phyloP scores from a whole-genome alignment of 2,797 vertebrate genomes.

The Cheirogaleus major region DNA sequence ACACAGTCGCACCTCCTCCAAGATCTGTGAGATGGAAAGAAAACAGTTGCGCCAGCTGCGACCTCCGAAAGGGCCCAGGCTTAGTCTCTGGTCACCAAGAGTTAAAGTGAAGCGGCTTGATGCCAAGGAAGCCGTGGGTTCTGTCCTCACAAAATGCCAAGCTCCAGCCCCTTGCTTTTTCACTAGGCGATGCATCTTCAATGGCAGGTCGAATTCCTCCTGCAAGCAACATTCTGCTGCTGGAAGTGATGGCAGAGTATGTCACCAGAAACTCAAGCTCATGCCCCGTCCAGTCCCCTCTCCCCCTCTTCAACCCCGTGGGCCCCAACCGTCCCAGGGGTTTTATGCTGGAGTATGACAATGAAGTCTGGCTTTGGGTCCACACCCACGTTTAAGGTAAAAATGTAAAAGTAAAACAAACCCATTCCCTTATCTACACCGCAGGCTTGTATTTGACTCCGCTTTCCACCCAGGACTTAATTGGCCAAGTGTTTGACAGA shows the following conservation, averaged over 20 bases:
- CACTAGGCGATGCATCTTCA: background rate
- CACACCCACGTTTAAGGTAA: background rate
- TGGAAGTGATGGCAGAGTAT: background rate
- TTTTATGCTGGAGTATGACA: background rate
- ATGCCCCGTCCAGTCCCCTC: too few species aligned
- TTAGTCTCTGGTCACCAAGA: background rate
- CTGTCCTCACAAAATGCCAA: background rate
- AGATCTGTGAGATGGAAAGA: constrained; percentile 20
- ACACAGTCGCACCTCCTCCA: background rate
- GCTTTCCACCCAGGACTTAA: background rate
- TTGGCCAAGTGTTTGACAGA: background rate
- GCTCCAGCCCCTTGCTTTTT: background rate
- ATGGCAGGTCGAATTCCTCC: background rate
- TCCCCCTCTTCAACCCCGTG: background rate
- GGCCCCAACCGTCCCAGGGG: background rate
- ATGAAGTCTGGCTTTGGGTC: background rate
- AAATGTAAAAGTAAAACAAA: constrained; percentile 17
- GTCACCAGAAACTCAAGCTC: background rate
- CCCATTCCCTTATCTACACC: background rate
- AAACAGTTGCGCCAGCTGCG: background rate
- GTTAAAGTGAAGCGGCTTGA: background rate
- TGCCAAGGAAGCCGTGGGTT: background rate
- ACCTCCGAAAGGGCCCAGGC: background rate
- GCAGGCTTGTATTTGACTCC: background rate
- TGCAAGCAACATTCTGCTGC: background rate